Evolutionary conservation across 2,888 invertebrate species (phyloP).

Genomic region (Clusia tigrina): DNA sequence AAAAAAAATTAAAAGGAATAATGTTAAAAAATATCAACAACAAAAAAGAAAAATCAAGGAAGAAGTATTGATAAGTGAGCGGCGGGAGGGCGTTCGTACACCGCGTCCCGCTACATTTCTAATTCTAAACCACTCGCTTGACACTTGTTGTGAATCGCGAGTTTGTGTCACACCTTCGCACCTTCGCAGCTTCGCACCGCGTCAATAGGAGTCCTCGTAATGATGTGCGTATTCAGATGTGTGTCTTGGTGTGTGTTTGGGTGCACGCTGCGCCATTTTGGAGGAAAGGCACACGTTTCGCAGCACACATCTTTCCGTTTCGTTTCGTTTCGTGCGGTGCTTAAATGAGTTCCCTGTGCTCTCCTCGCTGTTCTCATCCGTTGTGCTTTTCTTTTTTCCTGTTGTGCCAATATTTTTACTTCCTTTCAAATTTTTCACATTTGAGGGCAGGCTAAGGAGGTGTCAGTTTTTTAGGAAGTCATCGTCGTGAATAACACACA

Average conservation of each 20-base stretch:
- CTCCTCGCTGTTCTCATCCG: neutral
- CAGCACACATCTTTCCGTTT: neutral
- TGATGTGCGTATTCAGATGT: neutral
- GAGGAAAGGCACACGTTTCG: neutral
- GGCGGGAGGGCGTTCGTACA: constrained; percentile 12
- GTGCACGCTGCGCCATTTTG: neutral
- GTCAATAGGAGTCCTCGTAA: neutral
- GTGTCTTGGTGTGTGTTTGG: neutral
- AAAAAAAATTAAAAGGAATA: constrained; percentile 3
- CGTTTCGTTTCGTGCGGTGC: neutral
- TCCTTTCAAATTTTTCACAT: neutral
- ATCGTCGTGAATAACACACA: constrained; percentile 5
- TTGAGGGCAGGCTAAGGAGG: too few relatives aligned
- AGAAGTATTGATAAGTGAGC: constrained; percentile 12
- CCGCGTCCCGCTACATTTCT: constrained; percentile 30
- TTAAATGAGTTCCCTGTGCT: neutral
- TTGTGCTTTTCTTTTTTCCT: neutral
- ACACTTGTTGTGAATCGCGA: too few relatives aligned
- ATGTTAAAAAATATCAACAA: too few relatives aligned
- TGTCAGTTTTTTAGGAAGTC: constrained; percentile 9
- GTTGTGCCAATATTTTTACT: neutral
- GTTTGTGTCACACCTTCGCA: too few relatives aligned
- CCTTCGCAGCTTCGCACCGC: constrained; percentile 6
- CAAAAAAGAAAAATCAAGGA: constrained; percentile 13
- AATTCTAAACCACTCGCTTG: constrained; percentile 3